Evolutionary conservation across 2,113 vertebrate species (phyloP), one percentile per base, ranked within the genome.

Genomic region (Apus apus): DNA sequence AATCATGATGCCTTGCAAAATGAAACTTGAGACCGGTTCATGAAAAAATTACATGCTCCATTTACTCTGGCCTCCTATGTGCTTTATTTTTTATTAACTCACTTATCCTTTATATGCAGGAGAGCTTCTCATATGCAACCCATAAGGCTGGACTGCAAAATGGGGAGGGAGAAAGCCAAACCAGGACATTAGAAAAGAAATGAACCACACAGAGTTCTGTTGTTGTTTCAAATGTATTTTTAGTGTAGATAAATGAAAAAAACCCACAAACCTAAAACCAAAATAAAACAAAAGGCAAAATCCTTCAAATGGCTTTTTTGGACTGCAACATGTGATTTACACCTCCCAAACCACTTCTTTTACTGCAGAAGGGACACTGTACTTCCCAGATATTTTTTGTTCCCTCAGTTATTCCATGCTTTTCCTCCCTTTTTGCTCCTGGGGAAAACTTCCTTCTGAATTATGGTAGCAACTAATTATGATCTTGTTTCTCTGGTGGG

Each of bases 21-120:
- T 77, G 93, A 95, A 97, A 97, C 94, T 93, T 96, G 86, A 90
- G 90, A 90, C 68, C 68, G 40, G 66, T 94, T 97, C 88, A 91
- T 95, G 96, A 96, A 97, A 97, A 97, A 97, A 97, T 82, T 92
- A 96, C 76, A 96, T 82, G 95, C 88, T 94, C 78, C 93, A 93
- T 97, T 97, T 97, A 79, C 94, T 92, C 88, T 74, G 48, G 75
- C 94, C 91, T 96, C 93, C 91, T 85, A 89, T 77, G 84, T 91
- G 74, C 84, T 93, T 96, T 93, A 95, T 78, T 90, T 92, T 96
- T 97, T 96, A 97, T 96, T 95, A 95, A 95, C 84, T 80, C 78
- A 82, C 78, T 95, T 96, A 95, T 90, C 75, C 87, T 95, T 93
- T 88, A 62, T 87, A 91, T 82, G 62, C 51, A 94, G 78, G 73